A percentile compares a stretch with the other conserved stretches of the same genome.
These are phyloP conservation scores for Drosophila atroscutellata DNA, from an alignment of 2,888 invertebrate species.

Conservation along the genomic window DNA sequence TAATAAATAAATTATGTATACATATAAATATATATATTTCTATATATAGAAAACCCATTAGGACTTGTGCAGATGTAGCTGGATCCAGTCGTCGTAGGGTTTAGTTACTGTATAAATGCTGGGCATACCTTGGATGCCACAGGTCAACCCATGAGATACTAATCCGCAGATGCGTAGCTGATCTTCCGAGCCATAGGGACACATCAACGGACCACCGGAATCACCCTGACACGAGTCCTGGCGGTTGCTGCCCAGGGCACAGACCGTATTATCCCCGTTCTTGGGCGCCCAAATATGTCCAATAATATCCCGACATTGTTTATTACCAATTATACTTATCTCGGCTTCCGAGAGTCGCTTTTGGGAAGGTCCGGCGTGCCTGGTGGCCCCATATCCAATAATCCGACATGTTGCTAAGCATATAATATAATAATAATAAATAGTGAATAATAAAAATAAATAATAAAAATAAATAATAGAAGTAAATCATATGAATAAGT, in stretches of 20 bases:
- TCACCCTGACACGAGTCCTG: slow-evolving; percentile 84
- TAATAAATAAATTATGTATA: slow-evolving; percentile 46
- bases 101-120: slow-evolving; percentile 83
- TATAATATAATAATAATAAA: not conserved
- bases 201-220: slow-evolving; percentile 84
- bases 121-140: slow-evolving; percentile 81
- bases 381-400: slow-evolving; percentile 83
- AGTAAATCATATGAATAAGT: not conserved
- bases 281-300: slow-evolving; percentile 84
- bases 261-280: slow-evolving; percentile 81
- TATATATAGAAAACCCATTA: slow-evolving; percentile 5
- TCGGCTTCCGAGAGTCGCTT: slow-evolving; percentile 76
- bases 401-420: slow-evolving; percentile 76
- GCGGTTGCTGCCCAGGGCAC: slow-evolving; percentile 78
- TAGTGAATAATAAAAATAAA: not conserved
- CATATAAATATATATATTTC: not conserved
- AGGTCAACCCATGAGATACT: slow-evolving; percentile 83
- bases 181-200: slow-evolving; percentile 67
- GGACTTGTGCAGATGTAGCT: slow-evolving; percentile 51
- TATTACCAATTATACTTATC: slow-evolving; percentile 76
- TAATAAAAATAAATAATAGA: not conserved
- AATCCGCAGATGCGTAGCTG: slow-evolving; percentile 81
- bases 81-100: slow-evolving; percentile 83
- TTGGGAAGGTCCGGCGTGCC: slow-evolving; percentile 79
- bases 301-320: slow-evolving; percentile 73